A percentile compares a stretch with the other conserved stretches of the same genome.
phyloP scores from a whole-genome alignment of 2,888 invertebrate species.

The Lasioglossum vierecki region DNA sequence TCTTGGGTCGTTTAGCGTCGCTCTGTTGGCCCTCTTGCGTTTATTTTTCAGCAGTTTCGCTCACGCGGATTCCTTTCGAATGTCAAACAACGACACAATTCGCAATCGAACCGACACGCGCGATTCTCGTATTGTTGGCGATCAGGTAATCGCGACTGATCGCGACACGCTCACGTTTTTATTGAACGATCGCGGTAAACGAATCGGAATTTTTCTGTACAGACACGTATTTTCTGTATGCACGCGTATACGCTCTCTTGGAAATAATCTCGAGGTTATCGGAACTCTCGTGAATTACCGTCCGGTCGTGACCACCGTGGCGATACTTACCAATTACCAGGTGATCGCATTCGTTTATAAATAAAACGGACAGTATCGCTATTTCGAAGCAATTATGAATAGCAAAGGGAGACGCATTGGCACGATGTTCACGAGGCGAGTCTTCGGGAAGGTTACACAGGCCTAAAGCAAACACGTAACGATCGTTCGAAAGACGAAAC shows the following conservation, averaged over 20 bases:
- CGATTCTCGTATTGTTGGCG: slow-evolving; percentile 6
- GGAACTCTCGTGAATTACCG: slow-evolving; percentile 36
- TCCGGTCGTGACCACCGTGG: slow-evolving; percentile 58
- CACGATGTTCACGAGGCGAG: background rate
- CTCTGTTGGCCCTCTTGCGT: slow-evolving; percentile 53
- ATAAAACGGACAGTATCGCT: slow-evolving; percentile 32
- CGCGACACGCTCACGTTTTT: too few species aligned
- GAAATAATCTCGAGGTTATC: background rate
- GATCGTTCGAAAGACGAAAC: background rate
- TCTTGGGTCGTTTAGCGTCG: slow-evolving; percentile 21
- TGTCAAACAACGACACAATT: slow-evolving; percentile 1
- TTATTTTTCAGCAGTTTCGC: slow-evolving; percentile 47
- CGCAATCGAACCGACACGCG: background rate
- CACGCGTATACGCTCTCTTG: background rate
- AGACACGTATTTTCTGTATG: background rate
- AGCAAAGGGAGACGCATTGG: background rate
- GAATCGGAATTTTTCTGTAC: background rate
- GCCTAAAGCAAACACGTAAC: too few species aligned
- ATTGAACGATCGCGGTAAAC: slow-evolving; percentile 3
- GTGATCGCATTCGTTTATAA: slow-evolving; percentile 62
- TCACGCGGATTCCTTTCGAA: slow-evolving; percentile 31
- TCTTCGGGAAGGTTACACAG: background rate
- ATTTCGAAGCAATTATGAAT: background rate
- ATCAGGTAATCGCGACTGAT: background rate
- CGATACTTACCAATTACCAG: slow-evolving; percentile 51